A percentile compares a stretch with the other conserved stretches of the same genome.
These are phyloP conservation scores for Elymnias hypermnestra DNA, from an alignment of 1,140 invertebrate species.

Conservation along the genomic window DNA sequence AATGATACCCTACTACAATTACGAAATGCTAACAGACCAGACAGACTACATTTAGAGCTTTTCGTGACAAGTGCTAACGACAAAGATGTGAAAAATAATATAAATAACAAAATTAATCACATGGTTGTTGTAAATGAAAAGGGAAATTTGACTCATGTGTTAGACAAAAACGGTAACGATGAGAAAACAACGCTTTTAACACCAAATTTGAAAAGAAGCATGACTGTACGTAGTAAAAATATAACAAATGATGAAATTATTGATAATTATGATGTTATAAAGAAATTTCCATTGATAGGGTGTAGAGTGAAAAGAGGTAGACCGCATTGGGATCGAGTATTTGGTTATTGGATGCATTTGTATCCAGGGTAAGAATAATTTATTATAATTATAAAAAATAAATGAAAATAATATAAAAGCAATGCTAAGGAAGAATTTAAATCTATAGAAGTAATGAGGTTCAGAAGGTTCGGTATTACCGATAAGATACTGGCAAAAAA, in stretches of 20 bases:
- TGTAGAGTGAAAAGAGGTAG: conserved; percentile 54
- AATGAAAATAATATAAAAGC: no score
- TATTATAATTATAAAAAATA: no score
- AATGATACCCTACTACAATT: conserved; percentile 44
- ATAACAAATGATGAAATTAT: conserved; percentile 17
- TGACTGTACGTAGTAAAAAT: conserved; percentile 10
- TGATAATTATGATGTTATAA: conserved; percentile 41
- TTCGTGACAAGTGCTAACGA: conserved; percentile 52
- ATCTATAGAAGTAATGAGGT: no score
- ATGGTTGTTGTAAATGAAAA: conserved; percentile 49
- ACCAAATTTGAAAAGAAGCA: conserved; percentile 38
- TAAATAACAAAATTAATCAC: conserved; percentile 29
- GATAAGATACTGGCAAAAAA: no score
- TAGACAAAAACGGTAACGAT: conserved; percentile 39
- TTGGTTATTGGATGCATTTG: conserved; percentile 67
- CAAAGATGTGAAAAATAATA: conserved; percentile 9
- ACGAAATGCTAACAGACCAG: conserved; percentile 55
- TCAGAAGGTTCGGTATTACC: no score
- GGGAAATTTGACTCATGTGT: conserved; percentile 34
- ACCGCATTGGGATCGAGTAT: conserved; percentile 61
- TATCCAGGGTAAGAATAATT: conserved; percentile 45
- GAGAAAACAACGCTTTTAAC: conserved; percentile 50
- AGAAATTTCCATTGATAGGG: conserved; percentile 52
- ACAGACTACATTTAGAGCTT: conserved; percentile 58
- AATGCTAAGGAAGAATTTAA: no score